Evolutionary conservation across 2,888 invertebrate genomes (phyloP), one percentile per base, ranked within the genome.

Genomic region (Drosophila tripunctata): DNA sequence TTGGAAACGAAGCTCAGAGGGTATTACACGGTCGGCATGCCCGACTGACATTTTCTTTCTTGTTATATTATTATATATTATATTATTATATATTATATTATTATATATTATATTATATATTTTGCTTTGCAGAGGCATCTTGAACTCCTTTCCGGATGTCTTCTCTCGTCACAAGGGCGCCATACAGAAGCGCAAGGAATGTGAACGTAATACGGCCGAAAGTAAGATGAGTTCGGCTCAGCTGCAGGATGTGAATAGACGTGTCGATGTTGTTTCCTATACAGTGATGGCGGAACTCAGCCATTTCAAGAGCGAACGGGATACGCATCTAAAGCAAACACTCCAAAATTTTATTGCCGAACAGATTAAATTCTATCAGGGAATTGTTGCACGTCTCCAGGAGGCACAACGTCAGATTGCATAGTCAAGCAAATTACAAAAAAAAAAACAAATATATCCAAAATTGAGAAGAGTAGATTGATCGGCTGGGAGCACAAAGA

Each of bases 231-330:
- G 95, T 78, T 94, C 95, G 64, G 93, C 94, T 14, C 96, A 97
- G 88, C 92, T 97, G 67, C 94, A 95, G 71, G 96, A 96, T 88
- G 95, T 98, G 8, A 93, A 95, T 68, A 94, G 95, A 76, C 93
- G 98, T 82, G 96, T 97, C 0, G 98, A 99, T 91, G 94, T 97
- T 12, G 95, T 99, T 87, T 97, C 98, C 0, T 98, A 98, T 90
- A 95, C 97, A 1, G 94, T 98, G 65, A 94, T 99, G 90, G 98
- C 99, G 54, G 99, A 99, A 93, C 95, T 99, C 80, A 95, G 96
- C 81, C 97, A 99, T 91, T 98, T 99, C 90, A 97, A 98, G 90
- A 92, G 93, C 21, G 97, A 98, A 89, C 93, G 98, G 75, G 95
- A 96, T 41, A 93, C 93, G 35, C 98, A 99, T 92, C 93, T 98